Evolutionary conservation across 2,797 vertebrate genomes (phyloP).

Genomic region (Sebastiscus tertius): DNA sequence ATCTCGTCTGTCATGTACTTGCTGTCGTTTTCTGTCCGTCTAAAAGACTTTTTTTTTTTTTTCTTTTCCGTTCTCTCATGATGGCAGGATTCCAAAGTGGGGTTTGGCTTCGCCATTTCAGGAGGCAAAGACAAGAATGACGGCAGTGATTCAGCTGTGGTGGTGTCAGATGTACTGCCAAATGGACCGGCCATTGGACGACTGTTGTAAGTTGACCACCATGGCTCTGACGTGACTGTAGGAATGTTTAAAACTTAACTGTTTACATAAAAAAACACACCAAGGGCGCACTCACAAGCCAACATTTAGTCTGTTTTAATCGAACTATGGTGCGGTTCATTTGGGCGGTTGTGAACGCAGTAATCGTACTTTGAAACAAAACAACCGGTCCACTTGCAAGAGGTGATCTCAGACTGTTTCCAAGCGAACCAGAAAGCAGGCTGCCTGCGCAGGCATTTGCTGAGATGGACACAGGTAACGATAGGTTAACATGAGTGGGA

Average conservation of each 20-base stretch:
- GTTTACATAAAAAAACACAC: not conserved
- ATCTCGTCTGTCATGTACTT: not conserved
- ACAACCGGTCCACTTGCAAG: too few relatives aligned
- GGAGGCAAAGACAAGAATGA: constrained; percentile 88
- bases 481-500: too few relatives aligned
- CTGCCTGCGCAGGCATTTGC: too few relatives aligned
- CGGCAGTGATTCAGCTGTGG: constrained; percentile 82
- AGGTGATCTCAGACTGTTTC: too few relatives aligned
- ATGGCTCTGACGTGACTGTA: not conserved
- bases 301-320: too few relatives aligned
- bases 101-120: constrained; percentile 95
- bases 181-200: constrained; percentile 90
- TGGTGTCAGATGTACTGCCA: constrained; percentile 91
- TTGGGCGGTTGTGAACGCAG: too few relatives aligned
- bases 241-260: not conserved
- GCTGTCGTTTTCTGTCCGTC: not conserved
- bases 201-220: constrained; percentile 87
- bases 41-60: not conserved
- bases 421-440: too few relatives aligned
- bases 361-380: too few relatives aligned
- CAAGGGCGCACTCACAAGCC: too few relatives aligned
- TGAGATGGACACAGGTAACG: too few relatives aligned
- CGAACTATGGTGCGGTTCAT: too few relatives aligned
- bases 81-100: constrained; percentile 88
- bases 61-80: not conserved